Percentiles rank a stretch among this genome's conserved stretches.
phyloP scores from a whole-genome alignment of 2,113 vertebrate genomes.

The Quiscalus mexicanus region DNA sequence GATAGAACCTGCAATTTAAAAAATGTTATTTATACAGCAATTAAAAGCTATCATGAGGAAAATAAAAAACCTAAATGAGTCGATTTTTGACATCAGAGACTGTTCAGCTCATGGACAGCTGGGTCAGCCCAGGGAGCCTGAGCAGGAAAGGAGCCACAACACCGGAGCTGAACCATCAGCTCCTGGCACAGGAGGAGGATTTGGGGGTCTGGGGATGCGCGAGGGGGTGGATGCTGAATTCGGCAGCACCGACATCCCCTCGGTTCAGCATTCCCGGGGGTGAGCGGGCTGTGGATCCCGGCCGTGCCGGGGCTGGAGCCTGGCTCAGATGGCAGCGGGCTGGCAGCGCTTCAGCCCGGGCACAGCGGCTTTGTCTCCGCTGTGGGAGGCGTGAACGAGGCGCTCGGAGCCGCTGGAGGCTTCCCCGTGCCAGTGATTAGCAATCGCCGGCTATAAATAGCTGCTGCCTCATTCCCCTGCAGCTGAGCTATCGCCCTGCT shows the following conservation, averaged over 20 bases:
- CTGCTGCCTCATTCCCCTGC: neutral
- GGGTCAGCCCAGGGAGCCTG: neutral
- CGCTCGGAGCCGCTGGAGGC: neutral
- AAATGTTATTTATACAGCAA: no score
- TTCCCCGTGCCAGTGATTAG: conserved; percentile 22
- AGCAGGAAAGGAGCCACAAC: neutral
- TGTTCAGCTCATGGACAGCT: neutral
- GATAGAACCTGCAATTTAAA: no score
- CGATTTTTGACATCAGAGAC: neutral
- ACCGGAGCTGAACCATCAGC: fast-evolving
- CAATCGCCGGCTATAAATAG: conserved; percentile 42
- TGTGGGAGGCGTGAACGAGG: conserved; percentile 31
- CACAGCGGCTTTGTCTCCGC: conserved; percentile 2
- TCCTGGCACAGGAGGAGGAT: neutral
- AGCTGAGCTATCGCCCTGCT: neutral
- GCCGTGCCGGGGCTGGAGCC: neutral
- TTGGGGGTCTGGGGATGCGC: neutral
- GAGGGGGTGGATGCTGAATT: neutral
- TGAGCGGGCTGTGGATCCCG: neutral
- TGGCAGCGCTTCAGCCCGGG: conserved; percentile 26
- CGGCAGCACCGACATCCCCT: neutral
- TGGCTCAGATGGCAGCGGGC: conserved; percentile 23
- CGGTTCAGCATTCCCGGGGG: fast-evolving
- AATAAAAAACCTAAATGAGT: no score
- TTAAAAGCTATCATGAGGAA: no score